Percentiles rank a stretch among this genome's conserved stretches.
Conservation (phyloP, 2,797 vertebrate species). For the Ibycter americanus region DNA sequence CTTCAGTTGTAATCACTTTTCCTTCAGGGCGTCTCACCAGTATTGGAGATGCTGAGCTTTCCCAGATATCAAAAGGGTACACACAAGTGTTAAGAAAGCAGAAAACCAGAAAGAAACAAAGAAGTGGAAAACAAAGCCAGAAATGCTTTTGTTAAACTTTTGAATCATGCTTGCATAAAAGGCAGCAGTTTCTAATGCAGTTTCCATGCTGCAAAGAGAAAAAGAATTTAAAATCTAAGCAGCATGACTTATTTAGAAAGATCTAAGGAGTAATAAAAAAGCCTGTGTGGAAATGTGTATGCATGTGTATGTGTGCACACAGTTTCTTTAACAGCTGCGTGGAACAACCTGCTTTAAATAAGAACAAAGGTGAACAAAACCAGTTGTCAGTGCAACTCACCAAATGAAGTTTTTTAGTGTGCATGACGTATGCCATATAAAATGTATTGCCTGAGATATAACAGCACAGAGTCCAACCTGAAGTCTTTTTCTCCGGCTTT, state of each 20-base stretch:
- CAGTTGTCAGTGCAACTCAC: conserved; percentile 22
- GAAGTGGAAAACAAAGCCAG: not conserved
- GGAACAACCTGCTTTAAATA: conserved; percentile 65
- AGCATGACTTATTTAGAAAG: conserved; percentile 27
- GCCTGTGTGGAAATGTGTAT: not conserved
- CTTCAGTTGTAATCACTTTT: not conserved
- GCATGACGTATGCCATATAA: conserved; percentile 32
- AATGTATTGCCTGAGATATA: conserved; percentile 42
- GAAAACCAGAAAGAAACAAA: not conserved
- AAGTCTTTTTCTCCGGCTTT: not conserved
- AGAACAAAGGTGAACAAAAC: conserved; percentile 39
- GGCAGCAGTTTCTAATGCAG: not conserved
- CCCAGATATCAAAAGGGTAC: not conserved
- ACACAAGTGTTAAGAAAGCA: not conserved
- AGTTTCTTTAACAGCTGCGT: conserved; percentile 21
- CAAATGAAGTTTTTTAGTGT: conserved; percentile 34
- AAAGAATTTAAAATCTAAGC: conserved; percentile 20
- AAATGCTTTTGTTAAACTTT: conserved; percentile 22
- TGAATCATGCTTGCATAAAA: conserved; percentile 25
- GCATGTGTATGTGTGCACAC: not conserved
- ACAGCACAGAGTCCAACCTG: not conserved
- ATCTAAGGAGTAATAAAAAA: conserved; percentile 41
- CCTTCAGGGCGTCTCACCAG: not conserved
- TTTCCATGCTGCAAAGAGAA: conserved; percentile 40
- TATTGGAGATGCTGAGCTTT: not conserved